Base-by-base conservation (phyloP, 1,140 invertebrate genomes). In the Drosophila miranda region DNA sequence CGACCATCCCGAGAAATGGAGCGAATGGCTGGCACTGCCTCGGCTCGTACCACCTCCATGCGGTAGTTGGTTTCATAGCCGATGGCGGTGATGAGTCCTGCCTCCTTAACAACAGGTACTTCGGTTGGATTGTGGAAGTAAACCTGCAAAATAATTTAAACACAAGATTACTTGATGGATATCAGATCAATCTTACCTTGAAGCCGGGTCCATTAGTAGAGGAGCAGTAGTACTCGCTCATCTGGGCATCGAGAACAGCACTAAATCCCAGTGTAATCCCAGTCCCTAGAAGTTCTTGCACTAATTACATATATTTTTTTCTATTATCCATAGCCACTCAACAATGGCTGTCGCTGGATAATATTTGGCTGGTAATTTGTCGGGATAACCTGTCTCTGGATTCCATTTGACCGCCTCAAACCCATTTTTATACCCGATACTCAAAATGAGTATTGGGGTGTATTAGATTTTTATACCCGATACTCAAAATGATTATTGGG, bases 191-290 rank as follows among this genome's bases (percentile, higher is more conserved):
- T 14, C 46, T 8, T 3, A 95, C 95, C 92, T 96, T 95, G 77
- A 96, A 96, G 4, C 96, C 95, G n/a, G 93, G 92, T 68, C 95
- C 95, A 71, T 93, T 94, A 0, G 95, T 95, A 0, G 95, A 95
- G 3, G 95, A 95, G 67, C 95, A 96, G 82, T 94, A 96, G 82
- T 97, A 97, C 72, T 96, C 94, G 7, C 93, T 92, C 0, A 94
- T 54, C 57, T 95, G 93, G 1, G 94, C 94, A 91, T 96, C 94
- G 6, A 96, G 79, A 1, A 95, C 92, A 9, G 96, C 78, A 6
- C 93, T 94, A 41, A 96, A 89, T 0, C 95, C 95, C 44, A 95
- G 92, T 71, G 93, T 93, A 9, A 93, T 93, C 14, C 95, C 95
- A 51, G 94, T 93, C 26, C 95, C 95, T 79, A 6, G 7, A 42